A percentile compares a stretch with the other conserved stretches of the same genome.
phyloP scores from a whole-genome alignment of 2,113 vertebrate genomes.

The Podocnemis expansa region DNA sequence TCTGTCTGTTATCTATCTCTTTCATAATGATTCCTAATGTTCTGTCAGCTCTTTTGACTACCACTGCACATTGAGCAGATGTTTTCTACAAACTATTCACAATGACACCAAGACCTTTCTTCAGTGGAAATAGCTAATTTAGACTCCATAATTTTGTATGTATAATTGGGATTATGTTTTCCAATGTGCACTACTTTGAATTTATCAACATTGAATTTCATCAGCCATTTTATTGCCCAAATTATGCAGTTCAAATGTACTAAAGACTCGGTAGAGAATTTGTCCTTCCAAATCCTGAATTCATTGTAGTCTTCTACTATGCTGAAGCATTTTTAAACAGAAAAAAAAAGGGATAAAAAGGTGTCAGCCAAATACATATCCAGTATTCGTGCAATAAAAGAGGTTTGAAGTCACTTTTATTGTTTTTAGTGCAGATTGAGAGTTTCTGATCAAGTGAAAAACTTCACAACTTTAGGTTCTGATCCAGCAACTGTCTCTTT shows the following conservation, averaged over 20 bases:
- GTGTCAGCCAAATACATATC: background rate
- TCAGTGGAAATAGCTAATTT: background rate
- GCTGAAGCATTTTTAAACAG: slow-evolving; percentile 7
- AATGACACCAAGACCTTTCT: background rate
- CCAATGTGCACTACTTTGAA: background rate
- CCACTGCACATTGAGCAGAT: background rate
- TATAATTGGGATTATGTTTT: background rate
- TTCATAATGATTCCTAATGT: background rate
- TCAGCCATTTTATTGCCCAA: background rate
- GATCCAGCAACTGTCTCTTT: background rate
- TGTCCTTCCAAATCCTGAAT: slow-evolving; percentile 16
- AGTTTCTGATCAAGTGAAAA: background rate
- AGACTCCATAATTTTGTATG: background rate
- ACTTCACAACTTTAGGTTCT: background rate
- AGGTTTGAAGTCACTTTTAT: background rate
- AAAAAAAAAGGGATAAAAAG: background rate
- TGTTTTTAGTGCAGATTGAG: background rate
- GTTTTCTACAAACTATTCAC: background rate
- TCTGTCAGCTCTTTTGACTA: background rate
- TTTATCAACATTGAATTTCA: background rate
- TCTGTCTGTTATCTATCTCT: background rate
- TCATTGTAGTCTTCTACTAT: background rate
- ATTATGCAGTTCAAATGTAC: slow-evolving; percentile 30
- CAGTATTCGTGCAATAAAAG: background rate
- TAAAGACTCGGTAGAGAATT: slow-evolving; percentile 39